phyloP scores from a whole-genome alignment of 2,888 invertebrate species.

The Tromatobia lineatoria region DNA sequence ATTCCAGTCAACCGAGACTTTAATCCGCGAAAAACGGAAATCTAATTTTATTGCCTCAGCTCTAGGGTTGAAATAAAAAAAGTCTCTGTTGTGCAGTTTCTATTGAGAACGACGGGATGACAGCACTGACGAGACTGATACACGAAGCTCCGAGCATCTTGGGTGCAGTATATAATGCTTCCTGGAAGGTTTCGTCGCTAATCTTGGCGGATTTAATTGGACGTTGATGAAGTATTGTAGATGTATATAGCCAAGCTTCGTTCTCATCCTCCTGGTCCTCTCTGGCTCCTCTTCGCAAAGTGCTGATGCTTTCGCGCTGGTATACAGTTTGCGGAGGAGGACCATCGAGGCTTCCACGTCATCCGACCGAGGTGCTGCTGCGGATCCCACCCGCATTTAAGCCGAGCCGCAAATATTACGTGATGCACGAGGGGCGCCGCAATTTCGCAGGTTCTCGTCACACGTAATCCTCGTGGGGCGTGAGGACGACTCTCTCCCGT shows the following conservation, averaged over 20 bases:
- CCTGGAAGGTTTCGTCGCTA: slow-evolving; percentile 54
- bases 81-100: slow-evolving; percentile 2
- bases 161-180: slow-evolving; percentile 16
- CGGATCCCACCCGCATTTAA: slow-evolving; percentile 24
- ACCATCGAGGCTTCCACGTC: slow-evolving; percentile 59
- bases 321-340: slow-evolving; percentile 31
- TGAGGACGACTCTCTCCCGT: slow-evolving; percentile 5
- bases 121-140: slow-evolving; percentile 33
- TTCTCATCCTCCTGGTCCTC: slow-evolving; percentile 38
- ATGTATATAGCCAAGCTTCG: slow-evolving; percentile 43
- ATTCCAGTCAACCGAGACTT: background rate
- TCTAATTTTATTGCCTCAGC: background rate
- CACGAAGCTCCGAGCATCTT: slow-evolving; percentile 43
- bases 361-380: slow-evolving; percentile 30
- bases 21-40: background rate
- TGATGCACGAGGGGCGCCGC: slow-evolving; percentile 41
- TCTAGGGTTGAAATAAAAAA: background rate
- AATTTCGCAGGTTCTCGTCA: slow-evolving; percentile 46
- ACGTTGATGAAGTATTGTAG: slow-evolving; percentile 69
- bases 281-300: slow-evolving; percentile 54
- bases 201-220: slow-evolving; percentile 70
- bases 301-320: slow-evolving; percentile 57
- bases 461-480: slow-evolving; percentile 28
- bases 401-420: slow-evolving; percentile 52
- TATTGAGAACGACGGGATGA: slow-evolving; percentile 32